These are phyloP conservation scores for Hydra vulgaris DNA, from an alignment of 30 jellyfish, hydroid and myxozoan species.

Conservation along the genomic window DNA sequence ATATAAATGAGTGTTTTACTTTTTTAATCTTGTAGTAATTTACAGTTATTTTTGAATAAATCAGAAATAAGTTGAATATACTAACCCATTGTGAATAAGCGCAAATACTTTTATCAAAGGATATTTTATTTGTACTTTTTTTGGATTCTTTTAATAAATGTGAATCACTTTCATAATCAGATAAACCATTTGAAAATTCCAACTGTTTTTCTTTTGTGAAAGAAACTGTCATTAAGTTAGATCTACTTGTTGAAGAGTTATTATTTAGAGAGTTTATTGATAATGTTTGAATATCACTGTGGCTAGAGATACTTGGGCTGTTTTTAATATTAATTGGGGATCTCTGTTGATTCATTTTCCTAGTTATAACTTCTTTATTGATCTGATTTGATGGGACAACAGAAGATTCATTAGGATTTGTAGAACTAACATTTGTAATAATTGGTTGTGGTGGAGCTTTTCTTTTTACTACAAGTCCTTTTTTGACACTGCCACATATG, in stretches of 20 bases:
- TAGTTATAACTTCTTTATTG: no score
- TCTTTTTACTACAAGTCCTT: not conserved
- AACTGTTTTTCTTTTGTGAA: constrained; percentile 1
- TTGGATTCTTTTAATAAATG: not conserved
- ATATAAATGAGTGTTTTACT: no score
- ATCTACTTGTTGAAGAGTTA: not conserved
- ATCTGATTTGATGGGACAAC: not conserved
- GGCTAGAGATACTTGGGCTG: not conserved
- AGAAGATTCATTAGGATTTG: not conserved
- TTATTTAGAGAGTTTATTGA: not conserved
- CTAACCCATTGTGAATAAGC: not conserved
- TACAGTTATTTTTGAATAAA: no score
- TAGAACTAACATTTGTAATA: not conserved
- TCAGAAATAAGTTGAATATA: no score
- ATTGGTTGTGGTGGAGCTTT: not conserved
- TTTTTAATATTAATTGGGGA: not conserved
- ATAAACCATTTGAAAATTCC: not conserved
- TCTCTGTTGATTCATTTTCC: not conserved
- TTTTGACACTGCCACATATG: not conserved
- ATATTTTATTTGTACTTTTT: not conserved
- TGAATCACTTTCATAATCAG: constrained; percentile 10
- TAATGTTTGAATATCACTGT: not conserved
- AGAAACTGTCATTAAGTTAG: not conserved
- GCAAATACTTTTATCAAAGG: not conserved
- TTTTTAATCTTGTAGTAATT: no score